Evolutionary conservation across 2,888 invertebrate species (phyloP).

Genomic region (Polia nebulosa): DNA sequence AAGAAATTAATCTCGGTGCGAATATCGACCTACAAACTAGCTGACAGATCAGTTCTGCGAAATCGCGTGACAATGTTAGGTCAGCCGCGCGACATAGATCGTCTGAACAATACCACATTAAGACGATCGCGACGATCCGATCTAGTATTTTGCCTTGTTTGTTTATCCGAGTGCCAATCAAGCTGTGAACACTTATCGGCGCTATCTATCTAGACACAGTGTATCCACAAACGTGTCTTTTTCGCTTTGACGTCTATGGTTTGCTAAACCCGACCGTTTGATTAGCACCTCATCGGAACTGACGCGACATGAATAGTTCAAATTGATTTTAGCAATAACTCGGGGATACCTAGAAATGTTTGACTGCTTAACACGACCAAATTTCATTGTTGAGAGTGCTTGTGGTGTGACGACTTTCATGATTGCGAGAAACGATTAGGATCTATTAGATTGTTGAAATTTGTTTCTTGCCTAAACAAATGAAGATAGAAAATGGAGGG

Average conservation of each 20-base stretch:
- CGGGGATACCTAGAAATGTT: constrained; percentile 13
- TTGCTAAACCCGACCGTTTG: constrained; percentile 31
- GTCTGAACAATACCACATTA: constrained; percentile 58
- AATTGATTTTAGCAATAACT: constrained; percentile 32
- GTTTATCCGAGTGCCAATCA: constrained; percentile 45
- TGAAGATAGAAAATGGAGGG: background rate
- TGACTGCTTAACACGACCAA: constrained; percentile 4
- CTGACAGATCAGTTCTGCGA: constrained; percentile 52
- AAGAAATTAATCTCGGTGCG: constrained; percentile 52
- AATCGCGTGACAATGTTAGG: constrained; percentile 47
- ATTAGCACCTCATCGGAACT: constrained; percentile 51
- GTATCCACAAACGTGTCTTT: constrained; percentile 12
- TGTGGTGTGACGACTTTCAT: background rate
- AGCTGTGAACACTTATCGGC: constrained; percentile 30
- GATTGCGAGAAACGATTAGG: background rate
- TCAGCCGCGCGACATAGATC: constrained; percentile 50
- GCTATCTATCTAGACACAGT: constrained; percentile 2
- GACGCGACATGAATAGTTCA: constrained; percentile 25
- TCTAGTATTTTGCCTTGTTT: constrained; percentile 19
- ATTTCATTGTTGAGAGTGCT: background rate
- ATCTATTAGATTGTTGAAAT: background rate
- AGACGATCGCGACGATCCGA: constrained; percentile 34
- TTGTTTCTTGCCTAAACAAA: background rate
- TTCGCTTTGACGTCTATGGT: constrained; percentile 17
- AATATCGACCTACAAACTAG: constrained; percentile 56